Percentiles rank a stretch among this genome's conserved stretches.
Evolutionary conservation across 2,113 vertebrate species (phyloP).

Genomic region (Notechis scutatus): DNA sequence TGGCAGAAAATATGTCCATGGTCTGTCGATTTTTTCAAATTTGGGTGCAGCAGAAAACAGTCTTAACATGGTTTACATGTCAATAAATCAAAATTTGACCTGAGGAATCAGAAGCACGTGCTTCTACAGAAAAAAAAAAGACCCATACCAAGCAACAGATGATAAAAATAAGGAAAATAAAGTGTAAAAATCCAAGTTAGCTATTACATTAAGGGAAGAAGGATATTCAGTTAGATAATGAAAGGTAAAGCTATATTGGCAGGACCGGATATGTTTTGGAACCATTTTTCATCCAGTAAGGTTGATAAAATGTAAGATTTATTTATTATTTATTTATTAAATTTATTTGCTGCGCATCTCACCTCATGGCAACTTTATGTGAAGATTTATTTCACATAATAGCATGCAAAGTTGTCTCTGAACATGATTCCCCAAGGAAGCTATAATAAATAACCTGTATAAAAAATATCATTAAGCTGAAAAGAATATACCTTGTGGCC

Average conservation of each 20-base stretch:
- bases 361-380: neutral
- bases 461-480: neutral
- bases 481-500: neutral
- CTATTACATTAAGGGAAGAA: neutral
- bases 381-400: neutral
- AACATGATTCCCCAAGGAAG: neutral
- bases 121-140: neutral
- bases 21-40: neutral
- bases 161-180: neutral
- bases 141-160: neutral
- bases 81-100: neutral
- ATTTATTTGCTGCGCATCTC: neutral
- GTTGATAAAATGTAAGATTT: neutral
- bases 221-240: neutral
- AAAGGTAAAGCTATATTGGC: neutral
- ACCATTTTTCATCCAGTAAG: neutral
- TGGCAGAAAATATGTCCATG: neutral
- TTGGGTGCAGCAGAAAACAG: neutral
- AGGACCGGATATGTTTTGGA: neutral
- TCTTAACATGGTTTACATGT: neutral
- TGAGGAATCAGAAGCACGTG: neutral
- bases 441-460: neutral
- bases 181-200: neutral
- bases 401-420: neutral
- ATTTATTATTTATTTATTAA: neutral